phyloP scores from a whole-genome alignment of 2,797 vertebrate genomes.

The Scleropages formosus region DNA sequence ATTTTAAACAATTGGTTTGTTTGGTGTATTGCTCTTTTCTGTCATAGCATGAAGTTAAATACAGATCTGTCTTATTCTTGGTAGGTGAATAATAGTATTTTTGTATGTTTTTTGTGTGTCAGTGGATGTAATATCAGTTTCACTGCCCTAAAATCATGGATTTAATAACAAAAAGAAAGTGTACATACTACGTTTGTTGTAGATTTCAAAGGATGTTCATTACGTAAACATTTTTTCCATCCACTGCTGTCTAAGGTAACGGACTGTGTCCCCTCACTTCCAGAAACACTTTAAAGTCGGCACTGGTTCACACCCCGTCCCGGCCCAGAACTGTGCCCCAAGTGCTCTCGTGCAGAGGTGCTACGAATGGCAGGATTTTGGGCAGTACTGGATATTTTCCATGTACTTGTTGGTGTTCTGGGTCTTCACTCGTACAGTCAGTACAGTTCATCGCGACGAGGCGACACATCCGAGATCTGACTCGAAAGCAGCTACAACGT shows the following conservation, averaged over 20 bases:
- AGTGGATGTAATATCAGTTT: constrained; percentile 91
- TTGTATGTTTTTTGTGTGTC: constrained; percentile 99
- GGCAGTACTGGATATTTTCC: constrained; percentile 50
- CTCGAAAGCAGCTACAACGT: constrained; percentile 65
- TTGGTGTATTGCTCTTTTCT: constrained; percentile 92
- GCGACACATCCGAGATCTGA: constrained; percentile 78
- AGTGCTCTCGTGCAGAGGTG: constrained; percentile 56
- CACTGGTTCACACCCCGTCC: constrained; percentile 60
- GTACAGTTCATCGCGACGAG: constrained; percentile 54
- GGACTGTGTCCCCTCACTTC: constrained; percentile 59
- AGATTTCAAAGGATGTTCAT: constrained; percentile 70
- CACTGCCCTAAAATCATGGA: constrained; percentile 94
- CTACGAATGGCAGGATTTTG: constrained; percentile 46
- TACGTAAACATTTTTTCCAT: constrained; percentile 72
- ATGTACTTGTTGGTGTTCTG: constrained; percentile 16
- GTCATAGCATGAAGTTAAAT: constrained; percentile 97
- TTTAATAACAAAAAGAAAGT: constrained; percentile 65
- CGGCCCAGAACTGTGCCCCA: constrained; percentile 42
- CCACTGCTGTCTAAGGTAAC: constrained; percentile 70
- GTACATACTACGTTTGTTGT: constrained; percentile 85
- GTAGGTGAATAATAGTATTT: constrained; percentile 99
- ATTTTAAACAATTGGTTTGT: constrained; percentile 85
- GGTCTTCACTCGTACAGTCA: constrained; percentile 33
- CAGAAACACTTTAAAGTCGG: constrained; percentile 49
- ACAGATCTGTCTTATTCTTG: constrained; percentile 98